Conservation (phyloP, 1,140 invertebrate genomes). For the Sycophaga agraensis region DNA sequence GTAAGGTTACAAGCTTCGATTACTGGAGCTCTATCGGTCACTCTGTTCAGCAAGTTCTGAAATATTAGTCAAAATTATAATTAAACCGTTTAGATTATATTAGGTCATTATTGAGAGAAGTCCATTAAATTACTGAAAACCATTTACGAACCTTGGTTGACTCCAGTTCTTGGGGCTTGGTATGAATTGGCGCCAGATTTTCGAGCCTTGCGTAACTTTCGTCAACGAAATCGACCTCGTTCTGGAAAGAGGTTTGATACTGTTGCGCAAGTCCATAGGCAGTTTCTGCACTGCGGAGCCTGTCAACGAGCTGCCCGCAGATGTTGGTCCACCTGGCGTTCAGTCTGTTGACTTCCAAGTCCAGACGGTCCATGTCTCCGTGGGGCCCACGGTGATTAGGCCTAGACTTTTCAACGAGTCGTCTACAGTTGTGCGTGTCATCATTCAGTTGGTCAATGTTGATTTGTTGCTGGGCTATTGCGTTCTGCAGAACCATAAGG, state of each 20-base stretch:
- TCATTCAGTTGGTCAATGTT: constrained; percentile 88
- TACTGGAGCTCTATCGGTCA: constrained; percentile 85
- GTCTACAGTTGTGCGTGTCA: constrained; percentile 82
- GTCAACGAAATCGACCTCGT: constrained; percentile 86
- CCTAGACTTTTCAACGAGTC: constrained; percentile 83
- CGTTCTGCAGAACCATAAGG: constrained; percentile 76
- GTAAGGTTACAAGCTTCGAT: constrained; percentile 95
- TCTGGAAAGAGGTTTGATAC: constrained; percentile 82
- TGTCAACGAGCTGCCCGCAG: constrained; percentile 87
- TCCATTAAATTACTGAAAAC: too few species aligned
- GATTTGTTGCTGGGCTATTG: constrained; percentile 80
- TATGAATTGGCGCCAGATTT: constrained; percentile 68
- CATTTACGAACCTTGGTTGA: too few species aligned
- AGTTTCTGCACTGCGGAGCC: constrained; percentile 81
- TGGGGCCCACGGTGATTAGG: constrained; percentile 67
- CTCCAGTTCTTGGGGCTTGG: constrained; percentile 73
- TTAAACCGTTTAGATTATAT: too few species aligned
- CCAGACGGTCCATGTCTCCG: constrained; percentile 88
- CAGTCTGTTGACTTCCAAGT: constrained; percentile 87
- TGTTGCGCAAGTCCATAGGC: constrained; percentile 83
- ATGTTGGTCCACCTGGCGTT: constrained; percentile 89
- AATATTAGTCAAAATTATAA: constrained; percentile 43
- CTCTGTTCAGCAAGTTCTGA: constrained; percentile 85
- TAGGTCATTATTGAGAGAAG: too few species aligned
- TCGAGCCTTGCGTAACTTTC: constrained; percentile 76